Evolutionary conservation across 37 sponge, comb jelly and placozoan species (phyloP), one percentile per base, ranked within the genome.

Genomic region (Oopsacas minuta): DNA sequence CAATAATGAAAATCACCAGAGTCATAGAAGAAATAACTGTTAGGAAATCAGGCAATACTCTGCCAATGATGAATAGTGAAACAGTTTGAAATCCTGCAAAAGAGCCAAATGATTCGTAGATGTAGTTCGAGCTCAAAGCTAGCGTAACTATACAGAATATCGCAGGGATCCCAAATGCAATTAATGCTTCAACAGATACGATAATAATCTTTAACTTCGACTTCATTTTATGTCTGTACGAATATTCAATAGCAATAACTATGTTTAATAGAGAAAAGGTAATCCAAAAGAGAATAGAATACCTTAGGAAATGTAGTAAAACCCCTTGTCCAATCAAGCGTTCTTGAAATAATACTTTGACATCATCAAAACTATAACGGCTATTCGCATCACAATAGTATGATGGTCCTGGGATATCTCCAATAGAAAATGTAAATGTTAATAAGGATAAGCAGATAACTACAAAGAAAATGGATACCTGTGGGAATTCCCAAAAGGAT

Each of bases 341-440:
- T 32, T 61, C 22, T 61, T 61, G 75, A 12, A 61, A 61, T 61
- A 61, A 20, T 10, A 61, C 22, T 10, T 12, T 12, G 5, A 61
- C 75, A 12, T 61, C 75, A 61, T 61, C 75, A 61, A 61, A 61
- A 61, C 75, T 61, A 12, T 61, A 61, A 10, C 28, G 32, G 28
- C 75, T n/a, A n/a, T 61, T 61, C 28, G 75, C 75, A 61, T 61
- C 75, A 61, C 75, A 61, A n/a, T 61, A 61, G 30, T 20, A 61
- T 25, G 75, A 7, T 61, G 75, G 75, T 5, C 75, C 75, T 32
- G 22, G 75, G 22, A 61, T 61, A 61, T 61, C 75, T 20, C 75
- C 75, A 61, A 61, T 61, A 61, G 28, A 25, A 12, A 61, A 61
- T 3, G 22, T 61, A 5, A 61, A 61, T 12, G 75, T n/a, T 61